Percentiles rank a stretch among this genome's conserved stretches.
Evolutionary conservation across 2,113 vertebrate genomes (phyloP).

Genomic region (Irena cyanogastra): DNA sequence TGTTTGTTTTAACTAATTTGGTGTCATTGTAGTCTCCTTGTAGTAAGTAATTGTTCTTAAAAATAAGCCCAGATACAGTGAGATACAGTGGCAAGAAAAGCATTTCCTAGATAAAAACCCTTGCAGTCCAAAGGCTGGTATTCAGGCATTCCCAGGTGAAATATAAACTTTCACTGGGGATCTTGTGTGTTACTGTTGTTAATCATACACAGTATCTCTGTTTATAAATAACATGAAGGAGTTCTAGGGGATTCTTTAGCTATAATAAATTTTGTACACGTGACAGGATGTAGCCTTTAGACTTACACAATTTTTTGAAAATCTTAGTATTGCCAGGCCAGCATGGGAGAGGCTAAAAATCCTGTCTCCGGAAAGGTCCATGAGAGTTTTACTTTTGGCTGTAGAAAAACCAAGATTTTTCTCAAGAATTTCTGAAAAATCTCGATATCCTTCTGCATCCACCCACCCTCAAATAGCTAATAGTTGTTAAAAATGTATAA

Average conservation of each 20-base stretch:
- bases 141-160: background rate
- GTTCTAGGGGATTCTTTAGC: background rate
- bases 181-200: background rate
- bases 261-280: background rate
- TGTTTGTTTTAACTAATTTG: background rate
- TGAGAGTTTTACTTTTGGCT: background rate
- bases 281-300: background rate
- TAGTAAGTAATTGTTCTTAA: background rate
- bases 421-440: background rate
- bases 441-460: rapidly evolving
- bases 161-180: background rate
- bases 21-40: background rate
- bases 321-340: background rate
- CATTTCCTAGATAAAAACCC: background rate
- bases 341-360: background rate
- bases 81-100: background rate
- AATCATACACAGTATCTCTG: background rate
- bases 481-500: background rate
- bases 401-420: background rate
- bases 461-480: background rate
- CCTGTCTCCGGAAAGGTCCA: background rate
- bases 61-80: background rate
- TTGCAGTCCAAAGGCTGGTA: background rate
- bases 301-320: background rate
- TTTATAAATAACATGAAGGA: background rate